Base-by-base conservation (phyloP, 2,797 vertebrate species). In the Oceanodroma leucorhoa region DNA sequence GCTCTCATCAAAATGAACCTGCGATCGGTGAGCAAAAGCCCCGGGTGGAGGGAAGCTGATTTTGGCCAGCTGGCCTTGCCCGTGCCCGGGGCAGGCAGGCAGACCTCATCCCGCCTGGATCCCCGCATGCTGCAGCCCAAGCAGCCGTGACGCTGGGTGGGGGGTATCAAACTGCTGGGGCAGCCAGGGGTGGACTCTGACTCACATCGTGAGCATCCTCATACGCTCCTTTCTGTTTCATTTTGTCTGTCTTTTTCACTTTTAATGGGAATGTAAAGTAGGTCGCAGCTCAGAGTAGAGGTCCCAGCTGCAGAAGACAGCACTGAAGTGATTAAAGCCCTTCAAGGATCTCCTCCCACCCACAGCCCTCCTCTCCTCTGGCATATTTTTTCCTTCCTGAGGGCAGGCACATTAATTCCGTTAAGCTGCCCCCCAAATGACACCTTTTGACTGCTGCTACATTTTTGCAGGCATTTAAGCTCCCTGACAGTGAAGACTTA, bases 401-500 rank as follows among this genome's bases (percentile, higher is more conserved):
- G 70, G 36, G 48, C 43, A 65, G 36, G 57, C 57, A 62, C 40
- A 77, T 11, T 36, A 67, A 73, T 92, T 87, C 48, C 78, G 70
- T 73, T 41, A 65, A 62, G 14, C 48, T 79, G 66, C 53, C 64
- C 83, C 62, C 27, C 27, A 89, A 20, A 77, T 2, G 19, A 79
- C 83, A 89, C 64, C 54, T 89, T 82, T 77, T 77, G 73, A 60
- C 55, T 84, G 66, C 53, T 50, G 80, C 85, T 72, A 34, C 27
- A n/a, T 48, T 80, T 90, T 55, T 93, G 51, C 53, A 89, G 57
- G 75, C 67, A 55, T 92, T 93, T 72, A 71, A 71, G n/a, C 71
- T 78, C 34, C 38, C 54, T 81, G 94, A 96, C 96, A 96, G 86
- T 95, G 96, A 96, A 60, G 93, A 75, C 78, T 95, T 82, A 69